A percentile compares a stretch with the other conserved stretches of the same genome.
Evolutionary conservation across 2,797 vertebrate genomes (phyloP).

Genomic region (Enteromius viviparus): DNA sequence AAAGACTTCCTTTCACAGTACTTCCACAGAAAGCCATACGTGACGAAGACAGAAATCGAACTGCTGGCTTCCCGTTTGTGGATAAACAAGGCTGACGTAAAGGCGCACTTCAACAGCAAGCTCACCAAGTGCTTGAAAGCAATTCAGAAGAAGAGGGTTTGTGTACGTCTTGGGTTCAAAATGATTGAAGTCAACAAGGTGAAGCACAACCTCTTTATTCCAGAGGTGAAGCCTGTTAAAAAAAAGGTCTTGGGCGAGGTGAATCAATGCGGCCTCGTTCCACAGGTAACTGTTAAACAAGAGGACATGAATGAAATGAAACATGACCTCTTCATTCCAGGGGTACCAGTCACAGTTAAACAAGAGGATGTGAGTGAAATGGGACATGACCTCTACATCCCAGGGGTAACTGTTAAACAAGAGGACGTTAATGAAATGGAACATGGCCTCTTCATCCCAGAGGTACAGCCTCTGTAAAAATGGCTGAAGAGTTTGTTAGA

Average conservation of each 20-base stretch:
- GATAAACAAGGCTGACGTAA: constrained; percentile 82
- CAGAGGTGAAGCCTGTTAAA: constrained; percentile 54
- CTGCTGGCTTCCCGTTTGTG: constrained; percentile 76
- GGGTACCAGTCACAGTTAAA: constrained; percentile 14
- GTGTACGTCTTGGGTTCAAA: constrained; percentile 85
- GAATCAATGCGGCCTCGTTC: background rate
- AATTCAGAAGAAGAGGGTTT: constrained; percentile 75
- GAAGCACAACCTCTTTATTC: constrained; percentile 73
- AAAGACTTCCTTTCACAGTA: constrained; percentile 84
- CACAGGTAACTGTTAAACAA: background rate
- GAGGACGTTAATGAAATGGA: constrained; percentile 23
- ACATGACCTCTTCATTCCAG: constrained; percentile 5
- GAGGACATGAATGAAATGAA: background rate
- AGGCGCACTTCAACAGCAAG: constrained; percentile 80
- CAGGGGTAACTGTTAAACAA: constrained; percentile 26
- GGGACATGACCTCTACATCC: background rate
- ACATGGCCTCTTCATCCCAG: background rate
- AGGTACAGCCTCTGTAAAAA: constrained; percentile 16
- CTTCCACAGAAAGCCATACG: constrained; percentile 85
- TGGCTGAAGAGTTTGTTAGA: constrained; percentile 3
- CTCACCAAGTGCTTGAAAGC: constrained; percentile 81
- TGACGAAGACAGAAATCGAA: constrained; percentile 81
- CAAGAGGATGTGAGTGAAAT: background rate
- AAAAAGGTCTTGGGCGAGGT: background rate
- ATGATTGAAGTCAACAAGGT: constrained; percentile 83